Evolutionary conservation across 2,888 invertebrate species (phyloP).

Genomic region (Amphipoea oculea): DNA sequence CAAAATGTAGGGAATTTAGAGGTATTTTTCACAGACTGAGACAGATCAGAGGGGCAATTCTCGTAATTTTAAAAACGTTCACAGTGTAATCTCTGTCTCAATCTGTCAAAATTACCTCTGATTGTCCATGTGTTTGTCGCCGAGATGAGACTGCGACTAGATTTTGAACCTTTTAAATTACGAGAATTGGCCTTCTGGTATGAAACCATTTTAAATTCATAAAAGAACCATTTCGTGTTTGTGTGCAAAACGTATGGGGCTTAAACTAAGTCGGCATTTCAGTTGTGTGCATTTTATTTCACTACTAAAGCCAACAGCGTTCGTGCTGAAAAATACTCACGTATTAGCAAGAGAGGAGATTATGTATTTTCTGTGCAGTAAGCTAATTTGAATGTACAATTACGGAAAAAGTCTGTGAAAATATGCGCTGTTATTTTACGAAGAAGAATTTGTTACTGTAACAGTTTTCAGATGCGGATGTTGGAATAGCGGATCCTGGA

Average conservation of each 20-base stretch:
- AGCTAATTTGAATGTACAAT: slow-evolving; percentile 13
- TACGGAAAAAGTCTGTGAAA: background rate
- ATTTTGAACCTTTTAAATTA: too few relatives aligned
- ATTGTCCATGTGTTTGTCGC: too few relatives aligned
- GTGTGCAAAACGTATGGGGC: background rate
- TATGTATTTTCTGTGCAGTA: background rate
- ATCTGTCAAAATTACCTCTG: too few relatives aligned
- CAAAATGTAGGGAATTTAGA: too few relatives aligned
- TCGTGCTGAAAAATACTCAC: slow-evolving; percentile 1
- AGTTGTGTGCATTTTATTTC: slow-evolving; percentile 28
- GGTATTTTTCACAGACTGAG: too few relatives aligned
- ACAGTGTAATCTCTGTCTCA: too few relatives aligned
- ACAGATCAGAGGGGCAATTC: too few relatives aligned
- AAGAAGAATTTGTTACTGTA: background rate
- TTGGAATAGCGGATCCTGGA: too few relatives aligned
- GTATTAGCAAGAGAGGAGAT: background rate
- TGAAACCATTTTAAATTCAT: too few relatives aligned
- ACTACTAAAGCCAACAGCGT: background rate
- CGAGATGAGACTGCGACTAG: too few relatives aligned
- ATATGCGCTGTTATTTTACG: background rate
- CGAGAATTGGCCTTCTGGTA: too few relatives aligned
- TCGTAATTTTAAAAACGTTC: too few relatives aligned
- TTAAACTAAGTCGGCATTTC: slow-evolving; percentile 29
- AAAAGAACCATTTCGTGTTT: slow-evolving; percentile 9
- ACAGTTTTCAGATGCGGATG: background rate